Percentiles rank a stretch among this genome's conserved stretches.
Evolutionary conservation across 2,797 vertebrate genomes (phyloP).

Genomic region (Sebastes umbrosus): DNA sequence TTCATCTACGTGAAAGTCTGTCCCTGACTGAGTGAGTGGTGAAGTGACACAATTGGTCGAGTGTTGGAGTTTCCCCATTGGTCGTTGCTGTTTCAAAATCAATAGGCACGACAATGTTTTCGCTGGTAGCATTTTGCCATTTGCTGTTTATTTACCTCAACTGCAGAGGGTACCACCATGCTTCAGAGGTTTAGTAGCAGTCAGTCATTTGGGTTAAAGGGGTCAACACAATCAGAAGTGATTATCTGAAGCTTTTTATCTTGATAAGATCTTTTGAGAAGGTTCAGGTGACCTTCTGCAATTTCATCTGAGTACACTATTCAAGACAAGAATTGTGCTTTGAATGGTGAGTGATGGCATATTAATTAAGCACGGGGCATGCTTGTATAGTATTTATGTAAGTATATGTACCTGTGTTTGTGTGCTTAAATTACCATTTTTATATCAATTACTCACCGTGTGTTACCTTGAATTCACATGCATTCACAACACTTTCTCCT

Average conservation of each 20-base stretch:
- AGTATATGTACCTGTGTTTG: background rate
- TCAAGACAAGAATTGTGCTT: background rate
- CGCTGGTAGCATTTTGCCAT: too few relatives aligned
- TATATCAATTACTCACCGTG: background rate
- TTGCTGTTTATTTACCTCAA: background rate
- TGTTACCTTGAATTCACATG: background rate
- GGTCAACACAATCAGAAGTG: background rate
- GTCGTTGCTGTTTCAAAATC: background rate
- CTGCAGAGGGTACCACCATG: background rate
- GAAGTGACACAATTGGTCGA: background rate
- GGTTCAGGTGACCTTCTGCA: background rate
- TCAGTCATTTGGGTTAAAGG: constrained; percentile 2
- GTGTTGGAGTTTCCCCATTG: too few relatives aligned
- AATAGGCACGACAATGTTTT: background rate
- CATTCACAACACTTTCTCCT: background rate
- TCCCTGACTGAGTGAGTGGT: background rate
- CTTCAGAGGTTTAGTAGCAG: constrained; percentile 17
- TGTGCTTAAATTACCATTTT: background rate
- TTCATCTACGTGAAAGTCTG: background rate
- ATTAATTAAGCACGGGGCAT: background rate
- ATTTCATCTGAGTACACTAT: background rate
- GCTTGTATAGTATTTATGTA: background rate
- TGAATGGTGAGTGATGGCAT: background rate
- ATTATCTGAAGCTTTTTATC: constrained; percentile 26
- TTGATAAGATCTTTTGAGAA: background rate